Evolutionary conservation across 2,888 invertebrate genomes (phyloP).

Genomic region (Acleris emargana): DNA sequence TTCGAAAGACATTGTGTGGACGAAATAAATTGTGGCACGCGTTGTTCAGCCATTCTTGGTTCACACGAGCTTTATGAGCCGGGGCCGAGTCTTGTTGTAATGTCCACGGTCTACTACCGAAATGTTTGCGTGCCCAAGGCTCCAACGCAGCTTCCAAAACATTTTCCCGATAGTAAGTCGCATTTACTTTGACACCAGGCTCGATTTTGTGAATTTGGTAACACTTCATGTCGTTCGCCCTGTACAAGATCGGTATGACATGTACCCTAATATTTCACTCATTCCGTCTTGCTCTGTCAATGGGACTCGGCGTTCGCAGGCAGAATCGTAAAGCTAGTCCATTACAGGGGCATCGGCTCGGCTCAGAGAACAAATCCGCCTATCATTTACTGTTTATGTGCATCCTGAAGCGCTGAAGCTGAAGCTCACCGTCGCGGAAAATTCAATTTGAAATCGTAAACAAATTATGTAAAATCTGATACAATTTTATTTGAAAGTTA

Average conservation of each 20-base stretch:
- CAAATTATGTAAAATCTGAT: not conserved
- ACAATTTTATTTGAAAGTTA: not conserved
- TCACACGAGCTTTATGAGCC: too few relatives aligned
- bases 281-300: slow-evolving; percentile 30
- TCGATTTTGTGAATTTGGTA: too few relatives aligned
- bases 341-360: slow-evolving; percentile 28
- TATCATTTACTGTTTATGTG: slow-evolving; percentile 33
- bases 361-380: slow-evolving; percentile 30
- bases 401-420: slow-evolving; percentile 16
- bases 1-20: too few relatives aligned
- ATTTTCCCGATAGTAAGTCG: too few relatives aligned
- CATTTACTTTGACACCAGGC: too few relatives aligned
- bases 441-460: slow-evolving; percentile 8
- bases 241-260: slow-evolving; percentile 17
- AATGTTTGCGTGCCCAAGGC: too few relatives aligned
- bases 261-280: slow-evolving; percentile 34
- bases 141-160: too few relatives aligned
- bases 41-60: too few relatives aligned
- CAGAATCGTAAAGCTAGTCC: slow-evolving; percentile 34
- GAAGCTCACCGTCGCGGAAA: slow-evolving; percentile 2
- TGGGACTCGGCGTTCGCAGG: slow-evolving; percentile 34
- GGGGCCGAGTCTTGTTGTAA: too few relatives aligned
- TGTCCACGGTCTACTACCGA: too few relatives aligned
- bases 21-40: too few relatives aligned
- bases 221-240: too few relatives aligned